Base-by-base conservation (phyloP, 2,113 vertebrate genomes). In the Potamarius usumacintae region DNA sequence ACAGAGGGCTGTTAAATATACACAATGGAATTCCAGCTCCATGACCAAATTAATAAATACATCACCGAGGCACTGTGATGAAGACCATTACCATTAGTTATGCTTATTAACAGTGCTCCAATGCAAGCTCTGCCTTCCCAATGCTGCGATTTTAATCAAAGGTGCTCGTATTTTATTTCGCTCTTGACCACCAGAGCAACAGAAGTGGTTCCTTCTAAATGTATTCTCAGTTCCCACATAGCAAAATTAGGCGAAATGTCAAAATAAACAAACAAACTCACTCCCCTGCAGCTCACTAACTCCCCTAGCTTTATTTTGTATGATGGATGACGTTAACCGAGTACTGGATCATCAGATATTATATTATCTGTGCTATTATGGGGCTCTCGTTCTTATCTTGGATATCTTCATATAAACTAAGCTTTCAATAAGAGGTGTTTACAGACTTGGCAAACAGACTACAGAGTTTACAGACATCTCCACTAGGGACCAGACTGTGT, bases 21-120 rank as follows among this genome's bases (percentile, higher is more conserved):
- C 81, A 63, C 60, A 7, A 25, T 50, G 34, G 81, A 82, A 65
- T 82, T 82, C 34, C 81, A 82, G 57, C 57, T 62, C 58, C 80
- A 25, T 82, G 60, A 82, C 81, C 30, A 82, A 82, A 63, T 82
- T 48, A 42, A 63, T 82, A 82, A 82, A 57, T 79, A 79, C 77
- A 57, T n/a, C 77, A 27, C 14, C 30, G 52, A 58, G 55, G 22
- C 50, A 63, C 42, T 25, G 20, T 25, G 18, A 50, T 63, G 34
- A 82, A n/a, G 81, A 50, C 60, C 60, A 17, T 63, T 50, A 63
- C 81, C 60, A 65, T 9, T 15, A 22, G 60, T 25, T n/a, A 65
- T n/a, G 58, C 81, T 50, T 65, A 65, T 50, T 82, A 82, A 42
- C 30, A 15, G 80, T 42, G 58, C 58, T 22, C 27, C 30, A 82